Evolutionary conservation across 1,140 invertebrate species (phyloP).

Genomic region (Glomeris maerens): DNA sequence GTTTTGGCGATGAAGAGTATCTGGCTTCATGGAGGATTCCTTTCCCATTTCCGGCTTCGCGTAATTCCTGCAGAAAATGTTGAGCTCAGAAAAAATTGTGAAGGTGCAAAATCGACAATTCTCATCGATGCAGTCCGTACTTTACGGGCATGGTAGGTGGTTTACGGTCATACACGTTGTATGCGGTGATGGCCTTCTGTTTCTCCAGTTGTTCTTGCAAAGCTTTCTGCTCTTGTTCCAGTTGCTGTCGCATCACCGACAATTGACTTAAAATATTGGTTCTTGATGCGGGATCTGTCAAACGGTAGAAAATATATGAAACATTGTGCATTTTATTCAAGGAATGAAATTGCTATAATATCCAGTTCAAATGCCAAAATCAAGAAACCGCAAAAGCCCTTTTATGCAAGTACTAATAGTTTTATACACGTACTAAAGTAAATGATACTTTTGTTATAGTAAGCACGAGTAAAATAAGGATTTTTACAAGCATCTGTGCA

Average conservation of each 20-base stretch:
- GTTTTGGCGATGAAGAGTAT: too few species aligned
- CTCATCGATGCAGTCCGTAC: too few species aligned
- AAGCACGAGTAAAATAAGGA: too few species aligned
- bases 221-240: conserved; percentile 1
- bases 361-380: not conserved
- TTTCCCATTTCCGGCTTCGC: not conserved
- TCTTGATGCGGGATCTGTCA: not conserved
- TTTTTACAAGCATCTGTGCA: too few species aligned
- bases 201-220: not conserved
- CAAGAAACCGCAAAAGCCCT: not conserved
- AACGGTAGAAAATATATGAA: not conserved
- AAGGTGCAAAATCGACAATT: too few species aligned
- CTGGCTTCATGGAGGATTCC: too few species aligned
- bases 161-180: not conserved
- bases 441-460: too few species aligned
- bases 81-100: too few species aligned
- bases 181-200: not conserved
- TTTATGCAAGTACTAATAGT: not conserved
- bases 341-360: not conserved
- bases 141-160: not conserved
- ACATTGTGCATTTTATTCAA: not conserved
- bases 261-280: not conserved
- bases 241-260: conserved; percentile 1
- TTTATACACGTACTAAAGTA: not conserved
- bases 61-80: not conserved